Base-by-base conservation (phyloP, 2,113 vertebrate species). In the Lepus americanus region DNA sequence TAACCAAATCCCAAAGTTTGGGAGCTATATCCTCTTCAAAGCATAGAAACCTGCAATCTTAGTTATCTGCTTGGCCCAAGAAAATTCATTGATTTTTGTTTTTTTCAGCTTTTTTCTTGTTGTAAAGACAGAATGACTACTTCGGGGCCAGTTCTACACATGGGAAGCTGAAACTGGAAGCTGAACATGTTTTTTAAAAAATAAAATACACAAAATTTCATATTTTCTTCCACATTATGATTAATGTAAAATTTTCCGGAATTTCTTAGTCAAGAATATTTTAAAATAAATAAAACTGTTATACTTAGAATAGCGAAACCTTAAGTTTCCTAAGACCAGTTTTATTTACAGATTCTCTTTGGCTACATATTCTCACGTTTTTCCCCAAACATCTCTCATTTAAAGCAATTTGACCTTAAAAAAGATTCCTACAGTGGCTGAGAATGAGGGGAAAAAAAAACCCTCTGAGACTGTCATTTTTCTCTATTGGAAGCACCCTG, bases 181-280 rank as follows among this genome's bases (percentile, higher is more conserved):
- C 25, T 64, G 13, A 82, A 23, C 59, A 23, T 66, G 14, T 87
- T 78, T 51, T 67, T 67, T 31, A 49, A 12, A 55, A 72, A 84
- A 22, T 69, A 69, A 95, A 92, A 64, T 44, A 73, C 39, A 36
- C 36, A 8, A 70, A 88, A 74, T 8, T 77, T 77, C 27, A 3
- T 78, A 61, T 89, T 61, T 87, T 94, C 49, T 81, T 94, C 83
- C 44, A 73, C 8, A 22, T 88, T 87, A 33, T 61, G 14, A 69
- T 7, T 39, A 74, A 64, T 44, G 53, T 93, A 90, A 87, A 33
- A 55, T 66, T 51, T 93, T 59, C 70, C 67, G 64, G 64, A 77
- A 19, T 80, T 82, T 85, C 12, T 87, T 33, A 77, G 51, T 87
- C 64, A 59, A 73, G 16, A 25, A n/a, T 7, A n/a, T 88, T 94